A percentile compares a stretch with the other conserved stretches of the same genome.
Evolutionary conservation across 2,113 vertebrate species (phyloP).

Genomic region (Thymallus thymallus): DNA sequence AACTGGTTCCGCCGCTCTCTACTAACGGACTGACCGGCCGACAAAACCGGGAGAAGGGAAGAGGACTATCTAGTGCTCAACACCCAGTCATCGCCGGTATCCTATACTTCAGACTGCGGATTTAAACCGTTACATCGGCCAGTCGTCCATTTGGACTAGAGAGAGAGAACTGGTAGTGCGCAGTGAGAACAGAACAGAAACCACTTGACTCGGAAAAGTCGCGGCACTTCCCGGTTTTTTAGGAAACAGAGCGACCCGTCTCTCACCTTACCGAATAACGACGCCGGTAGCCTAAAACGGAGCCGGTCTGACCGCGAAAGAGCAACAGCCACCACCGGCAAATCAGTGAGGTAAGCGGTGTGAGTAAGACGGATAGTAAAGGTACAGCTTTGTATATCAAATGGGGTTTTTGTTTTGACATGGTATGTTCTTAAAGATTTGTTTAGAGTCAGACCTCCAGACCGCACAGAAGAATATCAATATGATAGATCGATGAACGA

Average conservation of each 20-base stretch:
- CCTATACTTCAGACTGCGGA: conserved; percentile 56
- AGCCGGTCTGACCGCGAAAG: conserved; percentile 47
- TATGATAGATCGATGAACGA: neutral
- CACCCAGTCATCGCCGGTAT: conserved; percentile 42
- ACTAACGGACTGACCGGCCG: neutral
- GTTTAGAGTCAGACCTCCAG: neutral
- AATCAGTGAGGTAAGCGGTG: conserved; percentile 58
- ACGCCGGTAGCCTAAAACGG: neutral
- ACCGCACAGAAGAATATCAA: neutral
- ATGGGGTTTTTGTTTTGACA: neutral
- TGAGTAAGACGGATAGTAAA: neutral
- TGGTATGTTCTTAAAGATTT: neutral
- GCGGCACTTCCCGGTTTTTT: neutral
- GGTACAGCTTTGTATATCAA: neutral
- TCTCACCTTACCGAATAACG: neutral
- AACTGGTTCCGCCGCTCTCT: neutral
- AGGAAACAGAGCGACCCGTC: neutral
- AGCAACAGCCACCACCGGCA: conserved; percentile 62
- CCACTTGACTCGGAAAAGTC: neutral
- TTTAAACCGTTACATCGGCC: conserved; percentile 29
- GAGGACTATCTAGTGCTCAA: conserved; percentile 32
- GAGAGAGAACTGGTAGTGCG: conserved; percentile 4
- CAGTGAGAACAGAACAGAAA: neutral
- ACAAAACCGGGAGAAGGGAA: neutral
- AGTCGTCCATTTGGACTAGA: conserved; percentile 6